Conservation (phyloP, 2,888 invertebrate genomes). For the Allygus modestus region DNA sequence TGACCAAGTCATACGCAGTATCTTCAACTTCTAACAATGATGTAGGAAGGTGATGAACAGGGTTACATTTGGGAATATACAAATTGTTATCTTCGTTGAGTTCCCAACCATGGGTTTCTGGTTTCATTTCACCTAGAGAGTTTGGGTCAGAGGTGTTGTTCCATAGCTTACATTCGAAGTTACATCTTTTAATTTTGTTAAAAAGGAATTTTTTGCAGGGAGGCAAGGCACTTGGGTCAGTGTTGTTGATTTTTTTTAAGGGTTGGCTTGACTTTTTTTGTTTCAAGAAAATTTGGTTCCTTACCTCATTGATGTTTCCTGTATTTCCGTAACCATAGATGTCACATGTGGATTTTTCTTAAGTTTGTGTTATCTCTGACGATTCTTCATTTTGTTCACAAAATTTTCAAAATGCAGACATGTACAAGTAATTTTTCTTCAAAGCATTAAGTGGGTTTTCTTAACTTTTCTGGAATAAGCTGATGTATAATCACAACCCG, state of each 20-base stretch:
- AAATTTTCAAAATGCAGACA: not conserved
- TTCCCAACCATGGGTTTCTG: not conserved
- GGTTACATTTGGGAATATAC: not conserved
- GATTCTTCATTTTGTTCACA: not conserved
- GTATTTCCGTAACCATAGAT: not conserved
- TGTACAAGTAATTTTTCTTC: not conserved
- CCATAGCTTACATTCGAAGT: not conserved
- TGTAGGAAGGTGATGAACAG: not conserved
- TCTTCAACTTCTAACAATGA: not conserved
- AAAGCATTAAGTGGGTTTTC: slow-evolving; percentile 44
- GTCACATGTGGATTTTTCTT: not conserved
- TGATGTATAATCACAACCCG: slow-evolving; percentile 60
- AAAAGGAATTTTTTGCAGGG: not conserved
- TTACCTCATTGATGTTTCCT: not conserved
- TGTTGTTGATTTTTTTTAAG: not conserved
- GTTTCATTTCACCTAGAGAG: not conserved
- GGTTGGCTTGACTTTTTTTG: not conserved
- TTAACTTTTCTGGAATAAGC: slow-evolving; percentile 51
- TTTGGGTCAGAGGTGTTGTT: not conserved
- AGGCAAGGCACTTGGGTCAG: not conserved
- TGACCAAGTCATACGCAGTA: slow-evolving; percentile 11
- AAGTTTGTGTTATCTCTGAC: not conserved
- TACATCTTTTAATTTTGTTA: not conserved
- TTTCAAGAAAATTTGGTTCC: not conserved
- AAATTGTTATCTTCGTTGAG: not conserved